These are phyloP conservation scores for Aspidoscelis tigris DNA, from an alignment of 2,113 vertebrate genomes.

Conservation along the genomic window DNA sequence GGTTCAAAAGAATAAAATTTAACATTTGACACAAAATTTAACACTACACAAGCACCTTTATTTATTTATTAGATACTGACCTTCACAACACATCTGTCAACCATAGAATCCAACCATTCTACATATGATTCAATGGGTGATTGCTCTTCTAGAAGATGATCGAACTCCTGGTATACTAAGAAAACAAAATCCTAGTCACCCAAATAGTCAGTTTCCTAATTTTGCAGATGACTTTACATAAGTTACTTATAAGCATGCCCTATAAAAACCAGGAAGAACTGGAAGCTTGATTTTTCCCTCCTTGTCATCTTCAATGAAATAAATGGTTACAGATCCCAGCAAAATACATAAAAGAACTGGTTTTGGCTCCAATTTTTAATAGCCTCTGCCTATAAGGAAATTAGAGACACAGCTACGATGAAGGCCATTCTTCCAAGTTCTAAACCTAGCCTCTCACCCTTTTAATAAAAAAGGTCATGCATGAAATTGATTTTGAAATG, in stretches of 20 bases:
- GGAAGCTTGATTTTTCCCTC: not conserved
- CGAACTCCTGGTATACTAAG: conserved; percentile 97
- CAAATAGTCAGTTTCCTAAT: conserved; percentile 14
- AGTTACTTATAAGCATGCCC: not conserved
- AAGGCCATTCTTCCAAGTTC: not conserved
- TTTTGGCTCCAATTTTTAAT: conserved; percentile 36
- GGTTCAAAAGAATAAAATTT: not conserved
- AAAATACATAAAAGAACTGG: conserved; percentile 13
- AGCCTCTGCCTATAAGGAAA: conserved; percentile 38
- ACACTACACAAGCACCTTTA: not conserved
- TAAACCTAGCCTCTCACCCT: conserved; percentile 69
- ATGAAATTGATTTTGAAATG: conserved; percentile 74
- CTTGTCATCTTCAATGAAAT: conserved; percentile 10
- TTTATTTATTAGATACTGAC: conserved; percentile 74
- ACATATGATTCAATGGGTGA: conserved; percentile 97
- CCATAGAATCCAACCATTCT: conserved; percentile 98
- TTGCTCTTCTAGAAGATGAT: conserved; percentile 95
- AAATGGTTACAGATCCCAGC: not conserved
- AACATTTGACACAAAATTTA: not conserved
- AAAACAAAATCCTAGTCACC: conserved; percentile 41
- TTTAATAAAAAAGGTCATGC: conserved; percentile 55
- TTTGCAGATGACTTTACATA: not conserved
- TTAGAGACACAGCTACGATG: not conserved
- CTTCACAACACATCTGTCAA: conserved; percentile 97
- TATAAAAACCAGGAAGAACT: not conserved